Evolutionary conservation across 37 sponge, comb jelly and placozoan genomes (phyloP), one percentile per base, ranked within the genome.

Genomic region (Eunapius fragilis): DNA sequence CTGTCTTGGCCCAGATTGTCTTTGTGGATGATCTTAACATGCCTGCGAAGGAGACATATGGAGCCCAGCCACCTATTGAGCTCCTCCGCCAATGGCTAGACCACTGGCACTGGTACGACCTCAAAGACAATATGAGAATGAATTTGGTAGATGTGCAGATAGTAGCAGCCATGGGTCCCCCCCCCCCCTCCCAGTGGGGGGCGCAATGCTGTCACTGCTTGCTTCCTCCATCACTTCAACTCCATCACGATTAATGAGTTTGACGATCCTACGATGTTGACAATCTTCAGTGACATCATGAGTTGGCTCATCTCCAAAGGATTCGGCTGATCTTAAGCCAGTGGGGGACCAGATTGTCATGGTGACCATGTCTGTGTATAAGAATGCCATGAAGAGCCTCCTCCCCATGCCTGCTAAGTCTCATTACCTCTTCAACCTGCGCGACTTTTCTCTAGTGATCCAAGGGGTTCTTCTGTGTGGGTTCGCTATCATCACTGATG

Each of bases 1-100:
- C 11, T 33, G 99, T 99, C 35, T 99, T 91, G 67, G 97, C 95
- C 5, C 99, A 97, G 31, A 76, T 97, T 79, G 99, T 96, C 31
- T 97, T 99, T 76, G 81, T 99, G 93, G 99, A 99, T 72, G 99
- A 99, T 78, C 78, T 99, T 85, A 99, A 97, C 93, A 99, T 99
- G 97, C 97, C 99, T 22, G 92, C 94, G 68, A 99, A 99, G 78
- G 99, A 99, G 70, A 87, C 83, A 24, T 99, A 92, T 90, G 98
- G 98, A 37, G 97, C 99, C 24, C 99, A 99, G 89, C 99, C 99
- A 23, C 99, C 99, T 2, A 91, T 99, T 50, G 99, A 99, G 82
- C 92, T 99, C 67, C 86, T 99, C 25, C 80, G 97, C 9, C 96
- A 96, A 70, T 99, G 99, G 99, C 79, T 99, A 0, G 99, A 99